Evolutionary conservation across 2,888 invertebrate species (phyloP), one percentile per base, ranked within the genome.

Genomic region (Eilema sororculum): DNA sequence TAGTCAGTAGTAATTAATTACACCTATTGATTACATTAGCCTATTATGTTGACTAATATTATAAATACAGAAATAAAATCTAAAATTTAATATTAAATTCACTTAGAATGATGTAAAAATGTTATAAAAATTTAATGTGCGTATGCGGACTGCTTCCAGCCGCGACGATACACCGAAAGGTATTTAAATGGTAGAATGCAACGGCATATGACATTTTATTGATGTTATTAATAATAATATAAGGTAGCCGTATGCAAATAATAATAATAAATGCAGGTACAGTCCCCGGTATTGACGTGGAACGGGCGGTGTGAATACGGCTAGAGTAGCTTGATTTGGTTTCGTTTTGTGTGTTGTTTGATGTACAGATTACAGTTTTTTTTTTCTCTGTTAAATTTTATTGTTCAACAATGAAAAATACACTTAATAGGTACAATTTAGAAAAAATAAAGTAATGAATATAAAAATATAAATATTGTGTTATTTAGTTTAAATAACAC

Each of bases 41-140:
- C 52, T 52, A n/a, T 52, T 52, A 52, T n/a, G n/a, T 52, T 46
- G 9, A n/a, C 20, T 4, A n/a, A n/a, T 52, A 52, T 52, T 52
- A 52, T n/a, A 52, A 52, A 52, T 52, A 52, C 46, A n/a, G 66
- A 41, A 37, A 52, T 52, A 52, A 52, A n/a, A 52, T 52, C 20
- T 52, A n/a, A 52, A 52, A n/a, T 52, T 52, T 52, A 52, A 52
- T 52, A 52, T 52, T n/a, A 52, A 20, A 52, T 52, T 52, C 52
- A 52, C 52, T 52, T 52, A 52, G 52, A 52, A 52, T n/a, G 52
- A n/a, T 52, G n/a, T 52, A 52, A n/a, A 52, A 52, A 52, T n/a
- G 52, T 52, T 52, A 52, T 52, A n/a, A 52, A 52, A 52, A n/a
- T n/a, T 52, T 52, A 52, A 52, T n/a, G 52, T 9, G 52, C 52